These are phyloP conservation scores for Haemorhous mexicanus DNA, from an alignment of 2,113 vertebrate genomes.

Conservation along the genomic window DNA sequence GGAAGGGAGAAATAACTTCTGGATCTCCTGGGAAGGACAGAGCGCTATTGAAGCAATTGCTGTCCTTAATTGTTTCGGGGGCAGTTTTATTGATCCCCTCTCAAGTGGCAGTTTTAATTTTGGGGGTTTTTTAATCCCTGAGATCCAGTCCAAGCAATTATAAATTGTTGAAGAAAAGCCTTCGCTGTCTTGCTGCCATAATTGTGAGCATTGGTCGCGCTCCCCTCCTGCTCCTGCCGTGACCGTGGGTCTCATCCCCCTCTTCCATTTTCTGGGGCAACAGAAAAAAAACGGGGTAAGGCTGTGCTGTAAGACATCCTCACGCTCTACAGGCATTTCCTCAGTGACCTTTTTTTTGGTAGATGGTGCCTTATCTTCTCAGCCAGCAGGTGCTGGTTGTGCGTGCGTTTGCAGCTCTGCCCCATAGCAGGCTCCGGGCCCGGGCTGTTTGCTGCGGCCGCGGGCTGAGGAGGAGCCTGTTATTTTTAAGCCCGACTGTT, in stretches of 20 bases:
- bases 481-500: background rate
- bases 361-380: background rate
- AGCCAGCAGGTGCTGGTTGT: background rate
- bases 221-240: background rate
- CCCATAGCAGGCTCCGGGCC: rapidly evolving
- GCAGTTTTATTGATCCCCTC: background rate
- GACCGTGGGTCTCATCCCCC: rapidly evolving
- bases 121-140: background rate
- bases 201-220: rapidly evolving
- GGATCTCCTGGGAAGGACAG: background rate
- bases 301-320: background rate
- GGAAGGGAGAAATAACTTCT: background rate
- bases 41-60: background rate
- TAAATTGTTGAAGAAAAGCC: background rate
- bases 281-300: background rate
- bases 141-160: background rate
- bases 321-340: background rate
- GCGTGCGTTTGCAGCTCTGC: rapidly evolving
- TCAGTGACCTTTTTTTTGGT: rapidly evolving
- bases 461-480: background rate
- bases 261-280: rapidly evolving
- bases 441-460: background rate
- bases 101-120: background rate
- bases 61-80: background rate
- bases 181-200: background rate